Evolutionary conservation across 2,113 vertebrate species (phyloP), one percentile per base, ranked within the genome.

Genomic region (Elgaria multicarinata): DNA sequence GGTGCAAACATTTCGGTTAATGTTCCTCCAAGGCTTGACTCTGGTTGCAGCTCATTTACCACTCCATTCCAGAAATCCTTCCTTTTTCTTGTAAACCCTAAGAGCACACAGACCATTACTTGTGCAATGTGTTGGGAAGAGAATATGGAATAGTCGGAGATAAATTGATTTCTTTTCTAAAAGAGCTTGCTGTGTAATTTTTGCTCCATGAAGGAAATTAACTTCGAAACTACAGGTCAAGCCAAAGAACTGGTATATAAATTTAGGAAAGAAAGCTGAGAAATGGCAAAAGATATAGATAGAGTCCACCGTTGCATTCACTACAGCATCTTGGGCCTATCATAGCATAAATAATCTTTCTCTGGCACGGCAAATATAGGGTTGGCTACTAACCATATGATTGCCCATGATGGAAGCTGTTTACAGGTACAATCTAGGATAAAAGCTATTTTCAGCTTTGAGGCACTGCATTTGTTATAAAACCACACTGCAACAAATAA

Each of bases 81-180:
- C 53, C 81, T 83, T 36, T 13, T 55, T 77, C 76, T 82, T 90
- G 85, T 7, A 95, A 92, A 90, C 89, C 75, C 91, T 82, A 55
- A 28, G 46, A 86, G 66, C 88, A n/a, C 46, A 82, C 83, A 89
- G 89, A 12, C 50, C 94, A 90, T 96, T 94, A 89, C 93, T 90
- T 10, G 91, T 76, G 67, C 36, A 86, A 76, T 93, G 39, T 36
- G 2, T 18, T 90, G 13, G 22, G 58, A 39, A 93, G 33, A 86
- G 31, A 93, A 93, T 92, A 74, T 90, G 90, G 92, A 87, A 4
- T 55, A 93, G 36, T n/a, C 66, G 42, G 78, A 88, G 81, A 6
- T 58, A 83, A 93, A 92, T 90, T 86, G 93, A 39, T 1, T 93
- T 90, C 86, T 69, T 89, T 50, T 75, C 79, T 85, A 20, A 83